Conservation (phyloP, 2,888 invertebrate species). For the Lasioglossum malachurum region DNA sequence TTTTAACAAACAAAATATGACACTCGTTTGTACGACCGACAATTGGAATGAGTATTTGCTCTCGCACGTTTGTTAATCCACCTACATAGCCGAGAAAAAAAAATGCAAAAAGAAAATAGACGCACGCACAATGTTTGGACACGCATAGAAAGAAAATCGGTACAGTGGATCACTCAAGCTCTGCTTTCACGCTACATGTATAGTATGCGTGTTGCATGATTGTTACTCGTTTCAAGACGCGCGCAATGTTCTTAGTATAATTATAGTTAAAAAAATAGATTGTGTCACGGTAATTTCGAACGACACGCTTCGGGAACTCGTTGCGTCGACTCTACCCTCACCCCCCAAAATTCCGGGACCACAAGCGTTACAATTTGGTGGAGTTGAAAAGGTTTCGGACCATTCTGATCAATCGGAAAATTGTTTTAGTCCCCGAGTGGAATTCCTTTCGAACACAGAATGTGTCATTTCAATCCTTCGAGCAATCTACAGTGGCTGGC, state of each 20-base stretch:
- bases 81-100: not conserved
- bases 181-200: not conserved
- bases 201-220: not conserved
- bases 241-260: not conserved
- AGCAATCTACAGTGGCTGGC: not conserved
- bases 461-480: not conserved
- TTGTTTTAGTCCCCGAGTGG: not conserved
- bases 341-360: not conserved
- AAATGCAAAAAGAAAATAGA: slow-evolving; percentile 7
- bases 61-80: not conserved
- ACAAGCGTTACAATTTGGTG: not conserved
- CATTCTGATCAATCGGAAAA: not conserved
- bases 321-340: not conserved
- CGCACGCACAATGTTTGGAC: not conserved
- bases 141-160: not conserved
- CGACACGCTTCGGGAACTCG: not conserved
- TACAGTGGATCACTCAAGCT: not conserved
- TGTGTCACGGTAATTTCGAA: not conserved
- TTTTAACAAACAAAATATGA: slow-evolving; percentile 1
- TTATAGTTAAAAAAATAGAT: slow-evolving; percentile 17
- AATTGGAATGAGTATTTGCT: slow-evolving; percentile 11
- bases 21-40: not conserved
- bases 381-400: not conserved
- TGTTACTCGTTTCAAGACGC: not conserved
- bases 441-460: not conserved